Base-by-base conservation (phyloP, 2,888 invertebrate species). In the Timema podura region DNA sequence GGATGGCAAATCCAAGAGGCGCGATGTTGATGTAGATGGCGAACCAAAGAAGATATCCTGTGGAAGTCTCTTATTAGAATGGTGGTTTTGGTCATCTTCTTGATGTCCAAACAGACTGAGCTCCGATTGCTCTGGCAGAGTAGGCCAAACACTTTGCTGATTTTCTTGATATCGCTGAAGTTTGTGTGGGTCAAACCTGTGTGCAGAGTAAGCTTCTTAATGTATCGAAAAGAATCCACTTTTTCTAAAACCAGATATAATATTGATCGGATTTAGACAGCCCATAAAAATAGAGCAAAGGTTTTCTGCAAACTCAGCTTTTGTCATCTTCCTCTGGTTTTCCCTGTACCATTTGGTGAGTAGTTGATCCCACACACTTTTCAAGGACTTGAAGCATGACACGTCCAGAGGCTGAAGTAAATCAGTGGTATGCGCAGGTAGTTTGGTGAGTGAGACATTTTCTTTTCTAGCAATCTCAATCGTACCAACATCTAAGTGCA, bases 381-480 rank as follows among this genome's bases (percentile, higher is more conserved):
- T 57, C 9, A 57, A 57, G 15, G 57, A 57, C 15, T 69, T 71
- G 48, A 71, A 71, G 65, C 71, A 71, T 30, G 71, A 11, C 16
- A 5, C 65, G 7, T 71, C 71, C 47, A 68, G 61, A 9, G 71
- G 68, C 59, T 71, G 68, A 8, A 69, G 47, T 6, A 68, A 61
- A 45, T 71, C 71, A 1, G 65, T 59, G 5, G 71, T 69, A 66
- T 48, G 66, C 48, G 67, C 70, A 13, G 72, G 72, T 46, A 70
- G 66, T 61, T 71, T 73, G n/a, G 72, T 10, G 16, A 73, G 70
- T 3, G 68, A 67, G 15, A 73, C 47, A n/a, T 72, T 49, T n/a
- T 71, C 48, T 13, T 48, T 49, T 30, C 48, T 69, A 9, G 69
- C 71, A 47, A 46, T 30, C 46, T 70, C 44, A 16, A 71, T 51